phyloP scores from a whole-genome alignment of 2,113 vertebrate species.

The Cyanistes caeruleus region DNA sequence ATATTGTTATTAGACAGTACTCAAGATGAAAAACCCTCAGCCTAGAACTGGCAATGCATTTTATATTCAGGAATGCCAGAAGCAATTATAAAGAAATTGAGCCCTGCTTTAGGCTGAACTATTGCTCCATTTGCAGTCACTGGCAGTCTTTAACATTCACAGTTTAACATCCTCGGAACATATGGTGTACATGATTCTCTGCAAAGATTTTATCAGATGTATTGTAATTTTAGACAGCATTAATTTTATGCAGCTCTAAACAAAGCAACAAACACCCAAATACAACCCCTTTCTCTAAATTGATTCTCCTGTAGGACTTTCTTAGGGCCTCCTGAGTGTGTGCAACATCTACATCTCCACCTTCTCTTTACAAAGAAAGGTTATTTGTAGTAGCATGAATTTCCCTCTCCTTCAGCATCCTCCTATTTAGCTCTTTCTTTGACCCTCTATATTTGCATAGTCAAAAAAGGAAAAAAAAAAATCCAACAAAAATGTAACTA shows the following conservation, averaged over 20 bases:
- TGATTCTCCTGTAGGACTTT: not conserved
- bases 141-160: not conserved
- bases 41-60: conserved; percentile 28
- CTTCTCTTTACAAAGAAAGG: not conserved
- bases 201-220: not conserved
- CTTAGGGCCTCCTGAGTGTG: not conserved
- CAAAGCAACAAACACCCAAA: not conserved
- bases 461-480: not conserved
- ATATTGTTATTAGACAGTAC: conserved; percentile 54
- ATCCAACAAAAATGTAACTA: not conserved
- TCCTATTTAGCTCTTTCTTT: not conserved
- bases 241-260: not conserved
- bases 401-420: not conserved
- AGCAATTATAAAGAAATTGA: conserved; percentile 59
- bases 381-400: not conserved
- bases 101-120: not conserved
- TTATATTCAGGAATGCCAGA: conserved; percentile 38
- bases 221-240: not conserved
- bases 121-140: conserved; percentile 13
- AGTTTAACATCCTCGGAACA: not conserved
- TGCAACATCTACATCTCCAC: not conserved
- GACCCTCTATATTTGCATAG: not conserved
- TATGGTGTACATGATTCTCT: not conserved
- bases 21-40: conserved; percentile 41
- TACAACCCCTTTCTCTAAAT: not conserved